phyloP scores from a whole-genome alignment of 2,888 invertebrate genomes.

The Pseudococcus viburni region DNA sequence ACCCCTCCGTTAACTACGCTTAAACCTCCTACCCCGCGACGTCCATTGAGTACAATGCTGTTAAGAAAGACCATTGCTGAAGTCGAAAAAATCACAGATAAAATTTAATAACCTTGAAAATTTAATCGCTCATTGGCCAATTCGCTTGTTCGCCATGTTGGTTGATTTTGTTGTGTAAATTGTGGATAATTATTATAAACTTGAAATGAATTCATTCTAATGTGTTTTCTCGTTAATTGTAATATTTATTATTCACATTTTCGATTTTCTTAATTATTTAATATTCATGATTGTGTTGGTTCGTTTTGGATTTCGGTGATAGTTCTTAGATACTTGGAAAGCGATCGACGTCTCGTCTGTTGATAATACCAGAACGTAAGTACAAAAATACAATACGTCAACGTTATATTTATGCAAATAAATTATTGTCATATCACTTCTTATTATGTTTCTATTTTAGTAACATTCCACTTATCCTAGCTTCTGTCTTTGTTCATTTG shows the following conservation, averaged over 20 bases:
- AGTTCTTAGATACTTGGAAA: not conserved
- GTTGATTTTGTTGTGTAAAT: not conserved
- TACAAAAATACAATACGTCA: not conserved
- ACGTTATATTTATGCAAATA: not conserved
- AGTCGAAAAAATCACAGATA: not conserved
- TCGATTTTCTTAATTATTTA: not conserved
- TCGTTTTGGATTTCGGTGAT: not conserved
- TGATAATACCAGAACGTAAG: not conserved
- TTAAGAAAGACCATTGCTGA: too few species aligned
- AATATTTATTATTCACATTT: not conserved
- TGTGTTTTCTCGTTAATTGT: not conserved
- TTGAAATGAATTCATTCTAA: not conserved
- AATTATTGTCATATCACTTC: too few species aligned
- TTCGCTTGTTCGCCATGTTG: slow-evolving; percentile 48
- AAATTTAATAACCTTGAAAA: not conserved
- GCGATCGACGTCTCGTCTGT: not conserved
- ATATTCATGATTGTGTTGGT: not conserved
- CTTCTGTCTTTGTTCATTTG: too few species aligned
- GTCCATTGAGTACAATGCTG: too few species aligned
- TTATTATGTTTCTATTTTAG: too few species aligned
- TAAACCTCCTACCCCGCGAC: too few species aligned
- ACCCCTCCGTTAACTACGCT: too few species aligned
- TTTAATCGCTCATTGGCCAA: not conserved
- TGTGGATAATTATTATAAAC: not conserved
- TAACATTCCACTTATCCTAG: too few species aligned